A percentile compares a stretch with the other conserved stretches of the same genome.
phyloP scores from a whole-genome alignment of 2,113 vertebrate genomes.

The Eubucco bourcierii region DNA sequence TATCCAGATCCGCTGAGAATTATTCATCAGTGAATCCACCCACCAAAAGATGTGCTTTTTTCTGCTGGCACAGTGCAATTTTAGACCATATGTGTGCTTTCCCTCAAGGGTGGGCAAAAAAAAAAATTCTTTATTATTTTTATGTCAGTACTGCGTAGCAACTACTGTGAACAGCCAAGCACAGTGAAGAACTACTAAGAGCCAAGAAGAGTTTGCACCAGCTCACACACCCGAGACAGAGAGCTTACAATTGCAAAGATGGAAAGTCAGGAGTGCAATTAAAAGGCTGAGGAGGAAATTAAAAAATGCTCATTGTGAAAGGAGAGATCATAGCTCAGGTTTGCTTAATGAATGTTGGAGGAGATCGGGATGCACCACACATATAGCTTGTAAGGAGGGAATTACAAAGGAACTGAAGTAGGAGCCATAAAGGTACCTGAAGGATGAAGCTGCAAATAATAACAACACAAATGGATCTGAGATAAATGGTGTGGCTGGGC shows the following conservation, averaged over 20 bases:
- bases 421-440: not conserved
- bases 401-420: not conserved
- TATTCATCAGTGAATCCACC: slow-evolving; percentile 6
- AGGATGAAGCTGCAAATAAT: not conserved
- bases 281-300: not conserved
- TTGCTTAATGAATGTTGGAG: not conserved
- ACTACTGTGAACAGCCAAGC: not conserved
- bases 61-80: not conserved
- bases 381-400: not conserved
- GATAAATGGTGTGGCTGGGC: not conserved
- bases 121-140: not conserved
- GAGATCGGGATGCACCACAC: not conserved
- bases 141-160: not conserved
- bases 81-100: slow-evolving; percentile 43
- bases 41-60: slow-evolving; percentile 13
- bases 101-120: slow-evolving; percentile 5
- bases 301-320: not conserved
- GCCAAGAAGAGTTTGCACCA: not conserved
- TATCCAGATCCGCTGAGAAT: not conserved
- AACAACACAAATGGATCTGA: not conserved
- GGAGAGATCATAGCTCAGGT: not conserved
- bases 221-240: not conserved
- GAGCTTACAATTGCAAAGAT: not conserved
- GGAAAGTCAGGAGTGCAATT: not conserved
- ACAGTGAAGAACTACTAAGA: fast-evolving